These are phyloP conservation scores for Struthidea cinerea DNA, from an alignment of 2,113 vertebrate species.

Conservation along the genomic window DNA sequence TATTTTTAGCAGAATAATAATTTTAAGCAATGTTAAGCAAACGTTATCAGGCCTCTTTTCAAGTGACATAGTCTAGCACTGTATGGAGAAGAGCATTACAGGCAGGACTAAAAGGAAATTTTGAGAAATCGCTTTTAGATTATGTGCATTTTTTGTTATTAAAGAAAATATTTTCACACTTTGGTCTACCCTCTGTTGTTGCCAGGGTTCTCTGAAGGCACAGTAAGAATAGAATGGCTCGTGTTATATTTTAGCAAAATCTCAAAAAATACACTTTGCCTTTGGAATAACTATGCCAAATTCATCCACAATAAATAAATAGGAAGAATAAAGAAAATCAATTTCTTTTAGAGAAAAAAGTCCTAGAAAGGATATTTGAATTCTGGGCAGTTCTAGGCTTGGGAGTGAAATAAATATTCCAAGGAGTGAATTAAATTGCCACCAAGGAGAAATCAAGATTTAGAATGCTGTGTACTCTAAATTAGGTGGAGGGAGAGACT, in stretches of 20 bases:
- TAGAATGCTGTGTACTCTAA: background rate
- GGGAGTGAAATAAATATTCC: background rate
- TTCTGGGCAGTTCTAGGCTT: background rate
- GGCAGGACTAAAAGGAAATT: background rate
- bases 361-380: background rate
- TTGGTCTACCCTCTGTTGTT: background rate
- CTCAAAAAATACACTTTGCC: background rate
- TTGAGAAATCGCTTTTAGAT: background rate
- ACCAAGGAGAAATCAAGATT: background rate
- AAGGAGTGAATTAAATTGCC: background rate
- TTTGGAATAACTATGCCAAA: background rate
- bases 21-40: background rate
- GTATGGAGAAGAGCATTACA: background rate
- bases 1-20: conserved; percentile 44
- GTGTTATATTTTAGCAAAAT: background rate
- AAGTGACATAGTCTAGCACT: background rate
- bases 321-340: background rate
- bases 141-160: background rate
- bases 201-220: background rate
- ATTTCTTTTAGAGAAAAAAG: background rate
- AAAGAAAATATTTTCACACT: background rate
- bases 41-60: background rate
- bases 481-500: background rate
- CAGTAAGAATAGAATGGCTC: background rate
- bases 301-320: background rate